These are phyloP conservation scores for Euspilapteryx auroguttella DNA, from an alignment of 2,888 invertebrate genomes.

Conservation along the genomic window DNA sequence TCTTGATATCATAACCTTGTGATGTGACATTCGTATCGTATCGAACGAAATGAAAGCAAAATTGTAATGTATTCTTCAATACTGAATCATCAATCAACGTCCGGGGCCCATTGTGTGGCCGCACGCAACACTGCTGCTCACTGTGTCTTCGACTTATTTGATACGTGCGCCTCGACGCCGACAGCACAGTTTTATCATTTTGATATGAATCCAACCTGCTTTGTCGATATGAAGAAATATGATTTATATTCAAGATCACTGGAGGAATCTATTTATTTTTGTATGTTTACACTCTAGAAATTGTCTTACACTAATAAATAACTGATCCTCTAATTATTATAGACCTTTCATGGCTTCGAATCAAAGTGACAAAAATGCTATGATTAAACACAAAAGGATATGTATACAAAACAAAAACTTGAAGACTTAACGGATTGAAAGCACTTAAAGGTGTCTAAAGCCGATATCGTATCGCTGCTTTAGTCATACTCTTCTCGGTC, in stretches of 20 bases:
- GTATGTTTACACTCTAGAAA: too few species aligned
- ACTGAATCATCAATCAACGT: slow-evolving; percentile 53
- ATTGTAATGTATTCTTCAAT: slow-evolving; percentile 60
- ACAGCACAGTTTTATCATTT: slow-evolving; percentile 33
- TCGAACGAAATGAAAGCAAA: slow-evolving; percentile 55
- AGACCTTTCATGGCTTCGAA: too few species aligned
- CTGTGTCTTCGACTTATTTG: slow-evolving; percentile 14
- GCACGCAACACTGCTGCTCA: slow-evolving; percentile 36
- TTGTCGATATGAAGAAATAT: neutral
- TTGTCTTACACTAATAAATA: too few species aligned
- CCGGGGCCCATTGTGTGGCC: slow-evolving; percentile 55
- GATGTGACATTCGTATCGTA: slow-evolving; percentile 57
- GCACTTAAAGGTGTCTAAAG: too few species aligned
- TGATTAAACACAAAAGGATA: too few species aligned
- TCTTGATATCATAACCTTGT: slow-evolving; percentile 58
- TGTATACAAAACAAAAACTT: too few species aligned
- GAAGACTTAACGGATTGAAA: too few species aligned
- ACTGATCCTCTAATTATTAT: too few species aligned
- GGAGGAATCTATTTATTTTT: too few species aligned
- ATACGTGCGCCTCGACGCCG: slow-evolving; percentile 21
- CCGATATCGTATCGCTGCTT: too few species aligned
- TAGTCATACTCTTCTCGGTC: too few species aligned
- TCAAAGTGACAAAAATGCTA: too few species aligned
- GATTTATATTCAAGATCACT: neutral
- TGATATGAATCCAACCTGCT: slow-evolving; percentile 22